Percentiles rank a stretch among this genome's conserved stretches.
Conservation (phyloP, 1,140 invertebrate species). For the Lutraria rhynchaena region DNA sequence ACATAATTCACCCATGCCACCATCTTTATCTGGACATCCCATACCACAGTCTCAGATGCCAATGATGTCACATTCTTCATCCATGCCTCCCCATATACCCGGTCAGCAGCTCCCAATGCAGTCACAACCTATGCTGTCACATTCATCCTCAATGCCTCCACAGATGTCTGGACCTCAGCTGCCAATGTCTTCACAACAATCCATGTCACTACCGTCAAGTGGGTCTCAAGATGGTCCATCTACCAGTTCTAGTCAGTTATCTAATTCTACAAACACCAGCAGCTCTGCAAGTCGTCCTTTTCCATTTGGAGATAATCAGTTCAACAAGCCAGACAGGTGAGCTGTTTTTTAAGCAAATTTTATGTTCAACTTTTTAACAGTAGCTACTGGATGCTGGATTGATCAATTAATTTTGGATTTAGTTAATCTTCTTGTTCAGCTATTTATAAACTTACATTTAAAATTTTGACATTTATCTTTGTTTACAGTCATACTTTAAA, state of each 20-base stretch:
- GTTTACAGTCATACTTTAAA: too few species aligned
- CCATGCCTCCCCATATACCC: slow-evolving; percentile 24
- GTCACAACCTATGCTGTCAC: neutral
- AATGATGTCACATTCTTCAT: slow-evolving; percentile 29
- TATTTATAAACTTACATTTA: too few species aligned
- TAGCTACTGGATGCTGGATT: too few species aligned
- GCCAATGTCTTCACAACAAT: neutral
- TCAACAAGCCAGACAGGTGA: slow-evolving; percentile 66
- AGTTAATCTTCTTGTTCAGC: too few species aligned
- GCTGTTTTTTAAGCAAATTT: neutral
- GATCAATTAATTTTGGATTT: too few species aligned
- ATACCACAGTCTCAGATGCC: slow-evolving; percentile 16
- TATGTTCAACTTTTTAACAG: too few species aligned
- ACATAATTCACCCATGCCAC: slow-evolving; percentile 7
- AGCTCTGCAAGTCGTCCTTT: slow-evolving; percentile 53
- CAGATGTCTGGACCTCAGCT: slow-evolving; percentile 5
- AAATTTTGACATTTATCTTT: too few species aligned
- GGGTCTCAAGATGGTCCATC: slow-evolving; percentile 16
- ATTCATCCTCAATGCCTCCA: slow-evolving; percentile 21
- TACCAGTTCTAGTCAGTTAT: slow-evolving; percentile 52
- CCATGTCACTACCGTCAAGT: neutral
- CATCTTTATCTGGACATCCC: slow-evolving; percentile 11
- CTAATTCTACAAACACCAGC: slow-evolving; percentile 26
- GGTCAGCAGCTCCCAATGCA: slow-evolving; percentile 23
- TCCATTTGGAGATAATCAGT: slow-evolving; percentile 65